Conservation (phyloP, 2,113 vertebrate genomes). For the Paramisgurnus dabryanus region DNA sequence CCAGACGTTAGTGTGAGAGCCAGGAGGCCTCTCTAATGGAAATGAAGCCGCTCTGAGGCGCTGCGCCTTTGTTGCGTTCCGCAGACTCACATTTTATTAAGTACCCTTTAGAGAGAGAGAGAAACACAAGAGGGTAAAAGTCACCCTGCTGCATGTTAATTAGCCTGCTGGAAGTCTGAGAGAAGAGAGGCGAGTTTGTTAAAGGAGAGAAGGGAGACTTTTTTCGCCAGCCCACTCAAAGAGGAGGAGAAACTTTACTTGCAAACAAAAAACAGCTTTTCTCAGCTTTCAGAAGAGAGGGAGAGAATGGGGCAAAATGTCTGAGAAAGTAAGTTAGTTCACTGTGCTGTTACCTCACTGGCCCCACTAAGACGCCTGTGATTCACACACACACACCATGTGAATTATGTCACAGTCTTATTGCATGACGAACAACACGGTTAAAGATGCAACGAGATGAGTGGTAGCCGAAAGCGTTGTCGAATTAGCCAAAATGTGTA, state of each 20-base stretch:
- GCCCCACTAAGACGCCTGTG: background rate
- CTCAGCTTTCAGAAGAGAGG: conserved; percentile 46
- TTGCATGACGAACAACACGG: conserved; percentile 10
- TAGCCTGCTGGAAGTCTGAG: conserved; percentile 72
- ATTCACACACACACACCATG: conserved; percentile 3
- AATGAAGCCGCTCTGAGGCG: conserved; percentile 61
- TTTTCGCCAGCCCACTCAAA: conserved; percentile 53
- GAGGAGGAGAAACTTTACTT: conserved; percentile 57
- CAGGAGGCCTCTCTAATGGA: conserved; percentile 64
- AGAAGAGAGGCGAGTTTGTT: conserved; percentile 55
- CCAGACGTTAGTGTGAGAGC: conserved; percentile 68
- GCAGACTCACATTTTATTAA: conserved; percentile 78
- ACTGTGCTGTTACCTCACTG: conserved; percentile 17
- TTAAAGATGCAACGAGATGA: conserved; percentile 2
- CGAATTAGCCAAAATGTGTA: too few relatives aligned
- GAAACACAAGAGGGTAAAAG: conserved; percentile 72
- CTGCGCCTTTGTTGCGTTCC: conserved; percentile 69
- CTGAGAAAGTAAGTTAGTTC: conserved; percentile 29
- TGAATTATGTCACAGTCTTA: conserved; percentile 14
- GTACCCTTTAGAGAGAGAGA: conserved; percentile 75
- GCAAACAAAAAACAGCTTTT: conserved; percentile 62
- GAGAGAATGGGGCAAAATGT: conserved; percentile 35
- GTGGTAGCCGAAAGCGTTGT: too few relatives aligned
- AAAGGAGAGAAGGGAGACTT: conserved; percentile 37
- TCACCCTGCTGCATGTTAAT: conserved; percentile 77